A percentile compares a stretch with the other conserved stretches of the same genome.
Evolutionary conservation across 2,888 invertebrate genomes (phyloP).

Genomic region (Coleophora deauratella): DNA sequence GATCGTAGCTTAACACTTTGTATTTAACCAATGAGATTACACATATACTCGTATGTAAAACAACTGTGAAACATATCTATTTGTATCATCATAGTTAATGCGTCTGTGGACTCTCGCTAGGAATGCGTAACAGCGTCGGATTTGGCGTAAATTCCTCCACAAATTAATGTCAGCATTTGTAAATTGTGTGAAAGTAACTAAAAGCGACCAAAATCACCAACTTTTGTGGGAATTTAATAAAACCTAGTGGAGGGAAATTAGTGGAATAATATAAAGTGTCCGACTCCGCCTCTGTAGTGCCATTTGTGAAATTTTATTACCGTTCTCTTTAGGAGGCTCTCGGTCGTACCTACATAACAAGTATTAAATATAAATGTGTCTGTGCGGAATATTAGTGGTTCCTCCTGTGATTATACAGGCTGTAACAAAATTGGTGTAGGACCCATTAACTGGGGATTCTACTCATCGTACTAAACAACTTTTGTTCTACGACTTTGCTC

Average conservation of each 20-base stretch:
- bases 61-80: too few relatives aligned
- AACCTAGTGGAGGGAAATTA: slow-evolving; percentile 6
- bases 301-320: slow-evolving; percentile 11
- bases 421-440: too few relatives aligned
- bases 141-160: slow-evolving; percentile 10
- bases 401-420: too few relatives aligned
- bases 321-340: slow-evolving; percentile 7
- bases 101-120: slow-evolving; percentile 3
- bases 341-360: not conserved
- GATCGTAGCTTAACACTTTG: too few relatives aligned
- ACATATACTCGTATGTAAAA: too few relatives aligned
- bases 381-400: too few relatives aligned
- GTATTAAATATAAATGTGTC: not conserved
- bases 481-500: too few relatives aligned
- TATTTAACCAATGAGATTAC: too few relatives aligned
- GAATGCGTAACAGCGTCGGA: slow-evolving; percentile 23
- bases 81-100: not conserved
- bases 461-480: too few relatives aligned
- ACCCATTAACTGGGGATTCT: too few relatives aligned
- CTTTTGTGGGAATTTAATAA: slow-evolving; percentile 5
- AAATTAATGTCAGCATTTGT: not conserved
- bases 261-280: slow-evolving; percentile 8
- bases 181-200: not conserved
- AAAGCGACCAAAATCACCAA: slow-evolving; percentile 2
- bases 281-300: slow-evolving; percentile 8